These are phyloP conservation scores for Artemisiospiza belli DNA, from an alignment of 2,113 vertebrate genomes.

Conservation along the genomic window DNA sequence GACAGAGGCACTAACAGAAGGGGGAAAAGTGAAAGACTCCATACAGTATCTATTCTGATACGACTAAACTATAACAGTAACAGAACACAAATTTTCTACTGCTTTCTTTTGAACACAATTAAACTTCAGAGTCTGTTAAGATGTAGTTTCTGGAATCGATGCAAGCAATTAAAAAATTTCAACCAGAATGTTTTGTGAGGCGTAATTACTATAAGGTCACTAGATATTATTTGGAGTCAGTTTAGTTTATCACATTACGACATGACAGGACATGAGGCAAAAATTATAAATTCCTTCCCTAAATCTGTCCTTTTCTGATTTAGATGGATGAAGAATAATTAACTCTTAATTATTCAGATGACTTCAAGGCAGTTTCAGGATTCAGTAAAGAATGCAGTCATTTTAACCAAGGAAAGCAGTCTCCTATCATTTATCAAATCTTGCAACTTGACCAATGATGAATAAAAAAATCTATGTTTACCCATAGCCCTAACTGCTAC, in stretches of 20 bases:
- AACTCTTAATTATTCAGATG: slow-evolving; percentile 99
- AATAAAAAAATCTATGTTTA: slow-evolving; percentile 84
- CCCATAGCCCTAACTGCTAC: slow-evolving; percentile 87
- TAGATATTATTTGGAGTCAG: slow-evolving; percentile 99
- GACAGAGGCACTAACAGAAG: background rate
- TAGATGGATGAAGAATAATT: slow-evolving; percentile 99
- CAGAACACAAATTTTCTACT: slow-evolving; percentile 64
- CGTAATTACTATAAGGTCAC: slow-evolving; percentile 98
- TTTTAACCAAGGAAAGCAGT: slow-evolving; percentile 91
- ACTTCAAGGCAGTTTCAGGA: slow-evolving; percentile 98
- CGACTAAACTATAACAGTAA: slow-evolving; percentile 52
- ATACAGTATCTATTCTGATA: background rate
- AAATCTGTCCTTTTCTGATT: slow-evolving; percentile 99
- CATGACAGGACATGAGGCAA: slow-evolving; percentile 95
- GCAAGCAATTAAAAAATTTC: slow-evolving; percentile 92
- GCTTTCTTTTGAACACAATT: slow-evolving; percentile 76
- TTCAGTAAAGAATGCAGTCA: slow-evolving; percentile 91
- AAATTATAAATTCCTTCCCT: slow-evolving; percentile 99
- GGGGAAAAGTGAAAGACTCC: background rate
- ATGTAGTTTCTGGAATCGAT: slow-evolving; percentile 88
- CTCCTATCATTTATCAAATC: slow-evolving; percentile 93
- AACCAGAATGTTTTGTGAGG: slow-evolving; percentile 91
- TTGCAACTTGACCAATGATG: slow-evolving; percentile 94
- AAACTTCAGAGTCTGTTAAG: slow-evolving; percentile 85
- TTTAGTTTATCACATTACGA: slow-evolving; percentile 98